Evolutionary conservation across 2,888 invertebrate species (phyloP).

Genomic region (Carterocephalus palaemon): DNA sequence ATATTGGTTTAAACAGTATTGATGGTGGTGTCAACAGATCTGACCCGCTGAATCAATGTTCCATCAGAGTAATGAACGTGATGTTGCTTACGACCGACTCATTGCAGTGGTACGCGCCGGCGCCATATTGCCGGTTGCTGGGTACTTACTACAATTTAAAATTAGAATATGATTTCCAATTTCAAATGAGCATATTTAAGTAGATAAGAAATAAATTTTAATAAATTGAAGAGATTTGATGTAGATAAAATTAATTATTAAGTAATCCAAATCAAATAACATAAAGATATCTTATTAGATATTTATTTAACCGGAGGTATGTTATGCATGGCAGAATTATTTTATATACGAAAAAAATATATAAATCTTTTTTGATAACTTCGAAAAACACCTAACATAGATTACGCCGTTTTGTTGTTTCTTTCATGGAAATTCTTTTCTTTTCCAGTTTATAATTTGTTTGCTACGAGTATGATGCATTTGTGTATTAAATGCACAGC

Average conservation of each 20-base stretch:
- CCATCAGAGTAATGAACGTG: slow-evolving; percentile 55
- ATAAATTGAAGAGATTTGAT: too few species aligned
- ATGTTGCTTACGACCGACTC: slow-evolving; percentile 6
- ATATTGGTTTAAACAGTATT: slow-evolving; percentile 44
- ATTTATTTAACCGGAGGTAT: too few species aligned
- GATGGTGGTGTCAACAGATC: slow-evolving; percentile 67
- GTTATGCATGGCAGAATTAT: too few species aligned
- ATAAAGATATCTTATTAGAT: too few species aligned
- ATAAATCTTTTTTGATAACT: too few species aligned
- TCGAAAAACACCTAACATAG: not conserved
- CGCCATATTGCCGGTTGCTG: slow-evolving; percentile 31
- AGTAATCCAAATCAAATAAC: too few species aligned
- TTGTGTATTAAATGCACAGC: not conserved
- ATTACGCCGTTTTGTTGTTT: too few species aligned
- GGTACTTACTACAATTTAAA: slow-evolving; percentile 6
- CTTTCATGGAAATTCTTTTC: too few species aligned
- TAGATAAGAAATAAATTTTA: not conserved
- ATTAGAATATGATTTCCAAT: slow-evolving; percentile 2
- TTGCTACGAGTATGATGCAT: too few species aligned
- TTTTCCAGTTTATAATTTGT: too few species aligned
- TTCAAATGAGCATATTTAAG: not conserved
- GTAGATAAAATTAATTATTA: too few species aligned
- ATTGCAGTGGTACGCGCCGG: slow-evolving; percentile 39
- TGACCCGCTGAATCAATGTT: slow-evolving; percentile 71
- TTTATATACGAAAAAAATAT: too few species aligned